phyloP scores from a whole-genome alignment of 2,888 invertebrate genomes.

The Caenorhabditis auriculariae region DNA sequence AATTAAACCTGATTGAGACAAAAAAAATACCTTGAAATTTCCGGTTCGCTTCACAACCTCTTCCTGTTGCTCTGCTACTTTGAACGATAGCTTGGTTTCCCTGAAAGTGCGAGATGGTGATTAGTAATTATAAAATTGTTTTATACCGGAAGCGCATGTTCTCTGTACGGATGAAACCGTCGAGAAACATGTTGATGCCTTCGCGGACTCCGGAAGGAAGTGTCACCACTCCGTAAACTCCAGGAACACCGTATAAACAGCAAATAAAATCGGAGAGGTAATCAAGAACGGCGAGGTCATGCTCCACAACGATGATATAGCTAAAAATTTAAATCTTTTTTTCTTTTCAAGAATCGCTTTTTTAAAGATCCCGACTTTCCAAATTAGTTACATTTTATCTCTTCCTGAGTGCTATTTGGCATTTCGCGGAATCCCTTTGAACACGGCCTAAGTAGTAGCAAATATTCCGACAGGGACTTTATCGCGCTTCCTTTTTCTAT shows the following conservation, averaged over 20 bases:
- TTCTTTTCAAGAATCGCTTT: too few relatives aligned
- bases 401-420: too few relatives aligned
- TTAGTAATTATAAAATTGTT: neutral
- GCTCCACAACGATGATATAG: slow-evolving; percentile 98
- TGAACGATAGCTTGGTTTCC: slow-evolving; percentile 92
- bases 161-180: slow-evolving; percentile 98
- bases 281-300: slow-evolving; percentile 96
- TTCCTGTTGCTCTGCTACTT: slow-evolving; percentile 94
- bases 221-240: slow-evolving; percentile 96
- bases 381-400: too few relatives aligned
- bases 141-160: slow-evolving; percentile 85
- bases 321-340: slow-evolving; percentile 70
- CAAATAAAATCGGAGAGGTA: slow-evolving; percentile 99
- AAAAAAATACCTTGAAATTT: slow-evolving; percentile 16
- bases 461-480: too few relatives aligned
- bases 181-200: slow-evolving; percentile 99
- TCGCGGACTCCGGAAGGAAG: slow-evolving; percentile 99
- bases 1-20: neutral
- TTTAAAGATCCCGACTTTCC: too few relatives aligned
- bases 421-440: too few relatives aligned
- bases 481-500: too few relatives aligned
- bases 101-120: slow-evolving; percentile 39
- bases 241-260: slow-evolving; percentile 92
- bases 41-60: slow-evolving; percentile 77
- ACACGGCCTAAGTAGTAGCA: too few relatives aligned